A percentile compares a stretch with the other conserved stretches of the same genome.
Evolutionary conservation across 2,888 invertebrate species (phyloP).

Genomic region (Heliconius ethilla): DNA sequence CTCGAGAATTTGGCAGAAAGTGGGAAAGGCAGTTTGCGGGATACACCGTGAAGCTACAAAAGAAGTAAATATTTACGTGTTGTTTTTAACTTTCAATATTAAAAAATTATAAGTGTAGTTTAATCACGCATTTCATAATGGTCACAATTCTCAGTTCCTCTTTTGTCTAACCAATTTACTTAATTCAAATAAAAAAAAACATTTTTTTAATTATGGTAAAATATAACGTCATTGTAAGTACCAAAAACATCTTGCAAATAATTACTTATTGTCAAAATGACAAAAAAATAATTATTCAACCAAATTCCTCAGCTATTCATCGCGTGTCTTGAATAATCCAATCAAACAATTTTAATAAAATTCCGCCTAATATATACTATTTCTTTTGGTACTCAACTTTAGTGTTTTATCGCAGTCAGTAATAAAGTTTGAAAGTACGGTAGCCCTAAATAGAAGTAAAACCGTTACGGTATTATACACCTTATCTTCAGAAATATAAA

Average conservation of each 20-base stretch:
- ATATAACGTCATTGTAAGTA: background rate
- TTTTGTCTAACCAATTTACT: no score
- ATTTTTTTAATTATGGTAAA: background rate
- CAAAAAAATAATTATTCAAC: slow-evolving; percentile 1
- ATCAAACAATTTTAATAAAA: slow-evolving; percentile 43
- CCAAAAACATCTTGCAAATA: background rate
- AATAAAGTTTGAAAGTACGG: slow-evolving; percentile 56
- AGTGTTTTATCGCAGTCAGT: slow-evolving; percentile 54
- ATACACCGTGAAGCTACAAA: no score
- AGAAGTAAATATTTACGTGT: no score
- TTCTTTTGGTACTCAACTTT: slow-evolving; percentile 50
- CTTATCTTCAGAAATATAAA: slow-evolving; percentile 1
- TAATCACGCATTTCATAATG: no score
- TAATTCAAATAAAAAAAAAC: no score
- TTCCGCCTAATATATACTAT: slow-evolving; percentile 46
- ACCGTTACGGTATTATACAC: slow-evolving; percentile 22
- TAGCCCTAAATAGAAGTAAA: slow-evolving; percentile 25
- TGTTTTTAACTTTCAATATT: no score
- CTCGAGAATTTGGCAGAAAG: no score
- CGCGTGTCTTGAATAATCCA: slow-evolving; percentile 29
- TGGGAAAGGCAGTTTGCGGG: no score
- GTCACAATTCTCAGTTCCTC: no score
- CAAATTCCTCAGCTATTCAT: background rate
- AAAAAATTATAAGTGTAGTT: no score
- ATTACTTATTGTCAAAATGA: no score